Base-by-base conservation (phyloP, 2,797 vertebrate species). In the Chelonia mydas region DNA sequence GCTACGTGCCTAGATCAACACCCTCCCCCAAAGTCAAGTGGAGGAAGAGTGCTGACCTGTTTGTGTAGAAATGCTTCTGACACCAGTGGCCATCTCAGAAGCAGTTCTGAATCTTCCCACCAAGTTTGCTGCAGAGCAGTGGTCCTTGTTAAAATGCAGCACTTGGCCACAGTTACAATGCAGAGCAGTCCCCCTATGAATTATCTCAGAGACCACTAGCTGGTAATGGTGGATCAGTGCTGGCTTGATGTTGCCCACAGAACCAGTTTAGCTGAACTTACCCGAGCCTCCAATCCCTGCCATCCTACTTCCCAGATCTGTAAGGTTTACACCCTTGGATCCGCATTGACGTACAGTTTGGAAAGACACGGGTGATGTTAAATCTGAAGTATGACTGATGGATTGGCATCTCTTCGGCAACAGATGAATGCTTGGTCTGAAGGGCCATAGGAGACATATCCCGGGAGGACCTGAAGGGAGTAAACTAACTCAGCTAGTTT, bases 271-370 rank as follows among this genome's bases (percentile, higher is more conserved):
- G 72, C 84, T 92, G 81, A 15, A 2, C 61, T 81, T 65, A 37
- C 74, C 57, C 33, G 61, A 93, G n/a, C 57, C 31, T 72, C 77
- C 86, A 31, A 1, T 37, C 33, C 33, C 61, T 68, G 61, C 33
- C 33, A 37, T 68, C 33, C 61, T 10, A 17, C 17, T n/a, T n/a
- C 7, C 68, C 68, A 41, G 68, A 5, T 11, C 68, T 41, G 37
- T n/a, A 5, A 0, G 0, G 15, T 23, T 51, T 77, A 5, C 3
- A 31, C 76, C 83, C 57, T 47, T 88, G 0, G 49, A 7, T 25
- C 21, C 88, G 80, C 47, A 82, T 45, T 49, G 28, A 3, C 0
- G 0, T 11, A n/a, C 5, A 2, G 15, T 78, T 50, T 74, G 87
- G 89, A 77, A 81, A 78, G 90, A 88, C 77, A 77, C 45, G 81